These are phyloP conservation scores for Acropternis orthonyx DNA, from an alignment of 2,797 vertebrate genomes.

Conservation along the genomic window DNA sequence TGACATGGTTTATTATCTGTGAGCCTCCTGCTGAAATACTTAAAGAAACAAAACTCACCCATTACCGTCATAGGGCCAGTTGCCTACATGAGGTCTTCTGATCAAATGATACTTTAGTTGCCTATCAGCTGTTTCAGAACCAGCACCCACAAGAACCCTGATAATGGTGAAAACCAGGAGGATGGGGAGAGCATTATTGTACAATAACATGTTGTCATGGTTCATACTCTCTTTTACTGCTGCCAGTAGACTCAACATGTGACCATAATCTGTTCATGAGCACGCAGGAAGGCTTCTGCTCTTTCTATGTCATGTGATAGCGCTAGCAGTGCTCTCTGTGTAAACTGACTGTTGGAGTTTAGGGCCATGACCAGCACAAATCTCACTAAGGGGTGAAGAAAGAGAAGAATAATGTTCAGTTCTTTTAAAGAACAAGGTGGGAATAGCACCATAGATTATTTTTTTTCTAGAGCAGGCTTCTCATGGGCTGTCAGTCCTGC, in stretches of 20 bases:
- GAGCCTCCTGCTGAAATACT: not conserved
- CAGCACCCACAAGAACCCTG: not conserved
- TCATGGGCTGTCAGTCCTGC: not conserved
- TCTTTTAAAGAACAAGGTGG: not conserved
- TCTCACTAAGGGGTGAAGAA: not conserved
- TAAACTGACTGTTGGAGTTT: not conserved
- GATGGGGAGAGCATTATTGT: not conserved
- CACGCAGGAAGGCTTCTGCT: not conserved
- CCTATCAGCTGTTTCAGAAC: not conserved
- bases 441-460: not conserved
- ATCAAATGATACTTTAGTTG: not conserved
- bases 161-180: not conserved
- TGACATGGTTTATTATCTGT: not conserved
- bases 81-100: not conserved
- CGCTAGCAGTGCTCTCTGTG: not conserved
- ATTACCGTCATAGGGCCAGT: not conserved
- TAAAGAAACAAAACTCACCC: not conserved
- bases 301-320: fast-evolving
- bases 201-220: not conserved
- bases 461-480: not conserved
- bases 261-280: not conserved
- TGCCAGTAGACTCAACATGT: not conserved
- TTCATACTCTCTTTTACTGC: not conserved
- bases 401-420: not conserved
- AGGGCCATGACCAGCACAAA: not conserved